These are phyloP conservation scores for Machimus atricapillus DNA, from an alignment of 2,888 invertebrate genomes.

Conservation along the genomic window DNA sequence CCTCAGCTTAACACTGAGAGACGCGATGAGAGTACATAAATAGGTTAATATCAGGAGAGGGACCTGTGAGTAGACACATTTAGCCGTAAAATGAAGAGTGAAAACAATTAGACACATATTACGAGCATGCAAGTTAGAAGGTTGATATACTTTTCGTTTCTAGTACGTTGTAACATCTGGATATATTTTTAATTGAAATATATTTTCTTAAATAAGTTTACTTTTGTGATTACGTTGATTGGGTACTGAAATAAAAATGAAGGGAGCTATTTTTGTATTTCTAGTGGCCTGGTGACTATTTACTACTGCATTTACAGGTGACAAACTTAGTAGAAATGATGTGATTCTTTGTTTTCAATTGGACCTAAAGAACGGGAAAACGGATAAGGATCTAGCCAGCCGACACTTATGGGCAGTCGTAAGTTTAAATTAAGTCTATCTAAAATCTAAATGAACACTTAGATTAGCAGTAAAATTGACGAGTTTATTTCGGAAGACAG, in stretches of 20 bases:
- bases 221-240: neutral
- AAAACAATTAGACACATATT: constrained; percentile 10
- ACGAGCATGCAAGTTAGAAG: constrained; percentile 28
- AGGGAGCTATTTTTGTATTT: constrained; percentile 1
- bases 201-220: constrained; percentile 13
- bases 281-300: neutral
- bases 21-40: neutral
- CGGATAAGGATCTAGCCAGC: too few relatives aligned
- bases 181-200: constrained; percentile 22
- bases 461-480: too few relatives aligned
- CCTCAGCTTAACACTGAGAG: neutral
- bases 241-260: neutral
- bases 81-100: neutral
- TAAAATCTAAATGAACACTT: too few relatives aligned
- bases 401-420: too few relatives aligned
- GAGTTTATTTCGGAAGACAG: too few relatives aligned
- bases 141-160: constrained; percentile 19
- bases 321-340: neutral
- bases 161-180: constrained; percentile 9
- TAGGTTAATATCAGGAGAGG: neutral
- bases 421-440: too few relatives aligned
- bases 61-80: neutral
- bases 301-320: neutral
- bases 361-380: too few relatives aligned
- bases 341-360: neutral